Base-by-base conservation (phyloP, 2,888 invertebrate genomes). In the Xestia rhomboidea region DNA sequence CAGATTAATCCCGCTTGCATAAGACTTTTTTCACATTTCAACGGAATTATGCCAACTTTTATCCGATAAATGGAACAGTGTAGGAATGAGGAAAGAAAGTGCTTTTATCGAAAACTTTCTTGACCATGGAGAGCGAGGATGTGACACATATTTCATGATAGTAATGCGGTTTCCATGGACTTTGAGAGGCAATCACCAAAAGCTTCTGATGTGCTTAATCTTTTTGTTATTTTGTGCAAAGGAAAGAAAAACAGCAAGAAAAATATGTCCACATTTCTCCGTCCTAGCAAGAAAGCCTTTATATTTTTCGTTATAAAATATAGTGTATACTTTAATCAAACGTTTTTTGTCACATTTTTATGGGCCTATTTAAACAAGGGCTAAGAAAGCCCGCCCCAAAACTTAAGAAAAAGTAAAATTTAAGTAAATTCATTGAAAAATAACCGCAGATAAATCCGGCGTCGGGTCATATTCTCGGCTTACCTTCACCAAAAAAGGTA, bases 1-100 rank as follows among this genome's bases (percentile, higher is more conserved):
- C 90, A 90, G 90, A 94, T 93, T 94, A 95, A 94, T 94, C 91
- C 90, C 77, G 84, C 90, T 92, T 91, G 91, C 92, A 90, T 91
- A 89, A 88, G 81, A 87, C 85, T 89, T 91, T 91, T 89, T 90
- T 90, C 87, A 85, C 89, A 87, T 89, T 87, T 84, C 84, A 84
- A 85, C 84, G 73, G 83, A 87, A 88, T 91, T 85, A 87, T 88
- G 66, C 79, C 74, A 74, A 84, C 78, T 84, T 88, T 88, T 82
- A 86, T 87, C 76, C 75, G 84, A 88, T 88, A 89, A 86, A 83
- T 77, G 82, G 78, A 83, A 79, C 73, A 77, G 21, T 73, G 67
- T 72, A 76, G 76, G 73, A 66, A 81, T 77, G 60, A 82, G 84
- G 82, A 83, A 79, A 80, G 76, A 70, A 70, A 87, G 82, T 79